A percentile compares a stretch with the other conserved stretches of the same genome.
Evolutionary conservation across 2,797 vertebrate genomes (phyloP).

Genomic region (Mareca strepera): DNA sequence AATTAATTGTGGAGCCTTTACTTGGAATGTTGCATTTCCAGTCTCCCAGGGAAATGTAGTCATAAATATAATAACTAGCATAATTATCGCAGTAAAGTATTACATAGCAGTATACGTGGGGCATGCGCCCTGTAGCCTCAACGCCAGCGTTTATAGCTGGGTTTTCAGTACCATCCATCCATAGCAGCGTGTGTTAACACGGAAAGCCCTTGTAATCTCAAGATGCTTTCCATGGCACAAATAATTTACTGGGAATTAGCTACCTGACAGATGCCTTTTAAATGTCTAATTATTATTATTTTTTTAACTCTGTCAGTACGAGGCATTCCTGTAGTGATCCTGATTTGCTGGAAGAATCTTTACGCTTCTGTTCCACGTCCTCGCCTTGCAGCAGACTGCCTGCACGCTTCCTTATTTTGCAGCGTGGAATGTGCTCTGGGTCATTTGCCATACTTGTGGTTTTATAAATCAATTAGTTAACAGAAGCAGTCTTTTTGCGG

Average conservation of each 20-base stretch:
- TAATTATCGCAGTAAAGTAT: neutral
- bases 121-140: neutral
- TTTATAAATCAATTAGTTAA: conserved; percentile 11
- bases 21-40: conserved; percentile 65
- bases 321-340: neutral
- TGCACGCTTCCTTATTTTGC: neutral
- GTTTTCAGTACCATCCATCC: neutral
- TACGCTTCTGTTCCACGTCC: neutral
- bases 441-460: neutral
- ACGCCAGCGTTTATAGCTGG: neutral
- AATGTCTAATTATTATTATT: no score
- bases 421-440: neutral
- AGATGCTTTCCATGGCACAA: neutral
- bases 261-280: neutral
- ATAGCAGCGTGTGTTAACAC: rapidly evolving
- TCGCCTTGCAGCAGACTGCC: neutral
- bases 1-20: conserved; percentile 39
- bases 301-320: neutral
- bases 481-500: neutral
- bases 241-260: neutral
- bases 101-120: neutral
- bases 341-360: neutral
- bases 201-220: neutral
- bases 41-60: conserved; percentile 34
- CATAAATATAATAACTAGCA: conserved; percentile 42